These are phyloP conservation scores for Eunapius fragilis DNA, from an alignment of 37 sponge, comb jelly and placozoan species.

Conservation along the genomic window DNA sequence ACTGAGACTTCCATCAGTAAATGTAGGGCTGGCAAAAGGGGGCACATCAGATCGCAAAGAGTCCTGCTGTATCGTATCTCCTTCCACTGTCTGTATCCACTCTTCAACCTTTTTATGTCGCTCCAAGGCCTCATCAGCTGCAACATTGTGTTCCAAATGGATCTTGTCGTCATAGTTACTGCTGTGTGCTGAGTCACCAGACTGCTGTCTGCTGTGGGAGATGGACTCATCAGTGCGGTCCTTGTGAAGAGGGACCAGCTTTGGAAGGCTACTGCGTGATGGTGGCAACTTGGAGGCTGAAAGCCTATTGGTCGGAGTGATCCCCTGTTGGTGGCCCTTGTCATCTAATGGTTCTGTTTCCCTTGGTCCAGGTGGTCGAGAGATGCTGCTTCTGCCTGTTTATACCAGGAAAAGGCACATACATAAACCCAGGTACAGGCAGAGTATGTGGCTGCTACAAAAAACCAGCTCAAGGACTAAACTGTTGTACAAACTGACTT, in stretches of 20 bases:
- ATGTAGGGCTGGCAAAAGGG: conserved; percentile 26
- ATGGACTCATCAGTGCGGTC: neutral
- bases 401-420: neutral
- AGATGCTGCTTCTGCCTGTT: neutral
- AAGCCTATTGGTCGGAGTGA: neutral
- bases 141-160: neutral
- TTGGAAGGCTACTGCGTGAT: neutral
- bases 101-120: conserved; percentile 17
- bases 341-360: neutral
- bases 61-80: conserved; percentile 3
- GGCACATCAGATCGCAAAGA: neutral
- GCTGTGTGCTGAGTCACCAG: neutral
- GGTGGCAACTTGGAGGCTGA: neutral
- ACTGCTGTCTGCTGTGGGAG: neutral
- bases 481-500: too few relatives aligned
- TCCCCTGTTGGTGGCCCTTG: neutral
- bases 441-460: too few relatives aligned
- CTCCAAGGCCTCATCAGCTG: neutral
- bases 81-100: conserved; percentile 39
- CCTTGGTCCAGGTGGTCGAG: neutral
- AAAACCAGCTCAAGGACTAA: too few relatives aligned
- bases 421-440: neutral
- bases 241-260: neutral
- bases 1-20: conserved; percentile 30
- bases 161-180: neutral